Conservation (phyloP, 2,888 invertebrate genomes). For the Erebia aethiops region DNA sequence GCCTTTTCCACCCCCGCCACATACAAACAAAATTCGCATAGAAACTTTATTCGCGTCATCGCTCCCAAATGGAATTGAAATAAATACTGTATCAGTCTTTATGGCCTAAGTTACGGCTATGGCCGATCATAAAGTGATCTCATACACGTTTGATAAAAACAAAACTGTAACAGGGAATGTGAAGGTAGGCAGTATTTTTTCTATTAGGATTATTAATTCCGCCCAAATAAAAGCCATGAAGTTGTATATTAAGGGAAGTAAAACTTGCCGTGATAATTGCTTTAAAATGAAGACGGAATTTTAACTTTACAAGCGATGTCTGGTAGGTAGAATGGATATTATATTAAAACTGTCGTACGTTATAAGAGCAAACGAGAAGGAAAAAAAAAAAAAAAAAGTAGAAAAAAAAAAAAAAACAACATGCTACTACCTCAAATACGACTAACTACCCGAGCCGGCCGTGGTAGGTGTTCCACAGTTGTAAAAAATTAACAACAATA, state of each 20-base stretch:
- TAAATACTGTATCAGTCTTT: conserved; percentile 41
- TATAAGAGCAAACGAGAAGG: too few species aligned
- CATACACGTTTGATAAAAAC: conserved; percentile 39
- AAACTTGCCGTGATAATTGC: background rate
- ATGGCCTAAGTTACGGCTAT: conserved; percentile 40
- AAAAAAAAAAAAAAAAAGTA: too few species aligned
- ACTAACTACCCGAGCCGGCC: too few species aligned
- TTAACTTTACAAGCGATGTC: background rate
- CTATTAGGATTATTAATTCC: conserved; percentile 30
- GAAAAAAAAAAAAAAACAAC: too few species aligned
- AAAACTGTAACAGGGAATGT: conserved; percentile 33
- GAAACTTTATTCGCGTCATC: conserved; percentile 40
- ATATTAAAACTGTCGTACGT: too few species aligned
- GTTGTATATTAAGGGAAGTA: background rate
- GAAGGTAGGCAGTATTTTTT: conserved; percentile 30
- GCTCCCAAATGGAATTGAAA: conserved; percentile 41
- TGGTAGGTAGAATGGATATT: too few species aligned
- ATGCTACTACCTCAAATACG: too few species aligned
- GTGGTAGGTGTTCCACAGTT: too few species aligned
- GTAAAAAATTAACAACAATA: too few species aligned
- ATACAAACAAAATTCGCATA: conserved; percentile 30
- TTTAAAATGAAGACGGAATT: background rate
- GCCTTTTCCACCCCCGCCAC: conserved; percentile 13
- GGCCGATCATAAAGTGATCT: conserved; percentile 41
- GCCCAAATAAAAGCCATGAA: background rate